phyloP scores from a whole-genome alignment of 2,113 vertebrate genomes.

The Physeter macrocephalus region DNA sequence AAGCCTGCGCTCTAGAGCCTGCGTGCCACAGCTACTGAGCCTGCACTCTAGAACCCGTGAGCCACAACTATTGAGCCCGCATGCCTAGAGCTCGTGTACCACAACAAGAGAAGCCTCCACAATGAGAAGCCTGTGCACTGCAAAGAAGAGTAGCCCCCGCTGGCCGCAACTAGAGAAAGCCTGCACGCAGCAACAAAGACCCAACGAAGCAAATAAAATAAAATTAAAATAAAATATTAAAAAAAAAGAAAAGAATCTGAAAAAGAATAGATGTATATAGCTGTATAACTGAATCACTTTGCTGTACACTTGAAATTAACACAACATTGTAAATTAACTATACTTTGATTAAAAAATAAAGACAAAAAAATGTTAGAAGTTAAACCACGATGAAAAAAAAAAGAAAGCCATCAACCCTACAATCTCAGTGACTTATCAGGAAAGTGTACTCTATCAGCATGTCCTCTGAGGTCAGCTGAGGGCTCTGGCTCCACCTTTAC shows the following conservation, averaged over 20 bases:
- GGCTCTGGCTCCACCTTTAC: background rate
- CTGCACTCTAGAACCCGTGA: too few species aligned
- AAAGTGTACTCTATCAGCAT: rapidly evolving
- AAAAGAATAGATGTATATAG: background rate
- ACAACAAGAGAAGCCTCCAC: too few species aligned
- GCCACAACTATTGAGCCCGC: too few species aligned
- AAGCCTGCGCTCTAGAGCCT: too few species aligned
- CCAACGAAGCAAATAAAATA: too few species aligned
- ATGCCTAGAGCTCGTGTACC: too few species aligned
- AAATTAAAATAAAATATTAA: too few species aligned
- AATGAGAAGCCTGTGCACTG: too few species aligned
- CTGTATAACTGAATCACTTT: background rate
- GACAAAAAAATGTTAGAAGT: background rate
- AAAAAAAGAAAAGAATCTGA: background rate
- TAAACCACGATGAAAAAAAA: background rate
- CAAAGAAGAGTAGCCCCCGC: too few species aligned
- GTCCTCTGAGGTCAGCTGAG: background rate
- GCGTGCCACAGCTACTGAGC: too few species aligned
- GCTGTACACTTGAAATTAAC: background rate
- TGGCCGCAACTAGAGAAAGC: too few species aligned
- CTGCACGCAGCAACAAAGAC: too few species aligned
- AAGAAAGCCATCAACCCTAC: background rate
- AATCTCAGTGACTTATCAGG: background rate
- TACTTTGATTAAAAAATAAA: background rate
- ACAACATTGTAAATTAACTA: background rate